Conservation (phyloP, 2,797 vertebrate species). For the Loriculus beryllinus region DNA sequence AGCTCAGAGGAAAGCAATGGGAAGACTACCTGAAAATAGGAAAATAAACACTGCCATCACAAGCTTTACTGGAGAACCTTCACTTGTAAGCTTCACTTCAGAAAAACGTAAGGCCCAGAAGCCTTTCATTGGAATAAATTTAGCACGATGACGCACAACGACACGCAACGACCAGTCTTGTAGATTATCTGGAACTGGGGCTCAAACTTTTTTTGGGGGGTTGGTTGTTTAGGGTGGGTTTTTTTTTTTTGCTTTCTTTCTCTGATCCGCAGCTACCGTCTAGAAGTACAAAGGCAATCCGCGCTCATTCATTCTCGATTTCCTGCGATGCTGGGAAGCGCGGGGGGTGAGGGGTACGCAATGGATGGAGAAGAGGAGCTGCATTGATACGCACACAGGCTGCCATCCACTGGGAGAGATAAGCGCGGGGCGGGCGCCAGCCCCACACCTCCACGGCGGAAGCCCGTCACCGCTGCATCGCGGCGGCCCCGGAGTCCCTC, state of each 20-base stretch:
- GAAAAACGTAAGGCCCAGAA: neutral
- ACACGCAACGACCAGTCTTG: neutral
- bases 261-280: neutral
- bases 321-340: neutral
- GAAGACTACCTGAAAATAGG: slow-evolving; percentile 22
- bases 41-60: neutral
- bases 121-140: neutral
- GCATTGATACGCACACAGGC: neutral
- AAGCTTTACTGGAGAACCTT: neutral
- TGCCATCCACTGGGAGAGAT: neutral
- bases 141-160: neutral
- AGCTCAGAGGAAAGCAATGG: neutral
- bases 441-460: neutral
- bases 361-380: neutral
- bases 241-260: neutral
- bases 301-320: neutral
- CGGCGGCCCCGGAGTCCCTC: neutral
- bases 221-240: neutral
- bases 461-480: neutral
- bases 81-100: neutral
- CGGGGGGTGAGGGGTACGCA: accelerated
- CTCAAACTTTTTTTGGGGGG: neutral
- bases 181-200: neutral
- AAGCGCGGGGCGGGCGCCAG: neutral
- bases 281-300: neutral